phyloP scores from a whole-genome alignment of 2,888 invertebrate genomes.

The Microplitis manilae region DNA sequence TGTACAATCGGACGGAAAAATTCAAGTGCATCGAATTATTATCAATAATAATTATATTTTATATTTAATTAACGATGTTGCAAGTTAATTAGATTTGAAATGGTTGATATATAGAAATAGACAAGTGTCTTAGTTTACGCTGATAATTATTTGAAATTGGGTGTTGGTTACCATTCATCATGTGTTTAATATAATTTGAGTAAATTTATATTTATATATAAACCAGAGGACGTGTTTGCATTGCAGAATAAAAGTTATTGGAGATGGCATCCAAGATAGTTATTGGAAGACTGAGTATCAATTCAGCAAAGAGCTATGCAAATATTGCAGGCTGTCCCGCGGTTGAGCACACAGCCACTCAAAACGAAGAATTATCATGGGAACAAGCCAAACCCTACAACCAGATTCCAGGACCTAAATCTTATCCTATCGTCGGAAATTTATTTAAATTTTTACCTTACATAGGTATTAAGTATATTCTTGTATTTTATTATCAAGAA shows the following conservation, averaged over 20 bases:
- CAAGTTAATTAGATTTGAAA: too few species aligned
- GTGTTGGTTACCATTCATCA: too few species aligned
- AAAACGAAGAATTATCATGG: conserved; percentile 33
- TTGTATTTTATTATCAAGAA: neutral
- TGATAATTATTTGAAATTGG: too few species aligned
- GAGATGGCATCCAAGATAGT: conserved; percentile 32
- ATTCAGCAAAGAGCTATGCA: conserved; percentile 31
- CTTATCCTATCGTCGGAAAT: conserved; percentile 71
- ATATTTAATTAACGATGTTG: too few species aligned
- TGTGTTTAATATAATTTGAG: too few species aligned
- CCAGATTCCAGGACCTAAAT: conserved; percentile 73
- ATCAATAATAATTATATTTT: neutral
- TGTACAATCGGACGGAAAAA: neutral
- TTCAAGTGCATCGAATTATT: neutral
- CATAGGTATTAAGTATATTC: conserved; percentile 52
- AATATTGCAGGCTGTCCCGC: conserved; percentile 41
- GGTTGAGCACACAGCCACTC: neutral
- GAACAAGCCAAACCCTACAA: conserved; percentile 63
- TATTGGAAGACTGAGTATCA: conserved; percentile 17
- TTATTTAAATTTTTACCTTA: conserved; percentile 60
- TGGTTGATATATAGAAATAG: too few species aligned
- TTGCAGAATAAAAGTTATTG: neutral
- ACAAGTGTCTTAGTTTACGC: too few species aligned
- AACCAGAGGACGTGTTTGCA: too few species aligned
- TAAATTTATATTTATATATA: too few species aligned